Base-by-base conservation (phyloP, 2,797 vertebrate species). In the Pseudopleuronectes americanus region DNA sequence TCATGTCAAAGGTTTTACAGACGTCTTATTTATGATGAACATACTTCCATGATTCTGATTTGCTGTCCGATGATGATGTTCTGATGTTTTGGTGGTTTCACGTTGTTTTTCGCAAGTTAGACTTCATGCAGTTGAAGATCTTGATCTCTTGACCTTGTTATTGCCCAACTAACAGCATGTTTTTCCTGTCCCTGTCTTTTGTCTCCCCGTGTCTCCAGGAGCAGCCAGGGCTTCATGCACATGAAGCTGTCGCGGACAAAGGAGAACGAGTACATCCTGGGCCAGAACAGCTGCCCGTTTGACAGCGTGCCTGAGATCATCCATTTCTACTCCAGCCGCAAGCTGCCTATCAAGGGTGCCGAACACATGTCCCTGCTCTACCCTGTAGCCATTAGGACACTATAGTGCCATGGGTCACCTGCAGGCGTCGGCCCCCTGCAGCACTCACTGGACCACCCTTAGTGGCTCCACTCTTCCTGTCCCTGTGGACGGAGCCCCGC, bases 161-260 rank as follows among this genome's bases (percentile, higher is more conserved):
- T 59, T 45, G 17, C 4, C 12, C 3, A 58, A 45, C 53, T 68
- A 76, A 75, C 4, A 8, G n/a, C 0, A 7, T 36, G 7, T 70
- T 74, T 38, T 38, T 38, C 13, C 36, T 10, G 4, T 13, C 36
- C 10, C n/a, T 43, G 4, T 74, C 58, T 16, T 23, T 13, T 51
- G 23, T 74, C 21, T 54, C 49, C 19, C 5, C 74, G 26, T 71
- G 14, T 81, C 81, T 26, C 22, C 91, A 99, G 98, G 96, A 99
- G 97, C 95, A 99, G 95, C 87, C 98, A 99, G 84, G 98, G 98
- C 79, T 99, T 99, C 95, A 98, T 99, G 96, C 98, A 99, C 86
- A 99, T 99, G 98, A 99, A 99, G 83, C 94, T 99, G 77, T 96
- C 96, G 0, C 93, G 96, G 86, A 99, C 97, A 14, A 98, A 99